Percentiles rank a stretch among this genome's conserved stretches.
Evolutionary conservation across 2,113 vertebrate genomes (phyloP).

Genomic region (Vidua macroura): DNA sequence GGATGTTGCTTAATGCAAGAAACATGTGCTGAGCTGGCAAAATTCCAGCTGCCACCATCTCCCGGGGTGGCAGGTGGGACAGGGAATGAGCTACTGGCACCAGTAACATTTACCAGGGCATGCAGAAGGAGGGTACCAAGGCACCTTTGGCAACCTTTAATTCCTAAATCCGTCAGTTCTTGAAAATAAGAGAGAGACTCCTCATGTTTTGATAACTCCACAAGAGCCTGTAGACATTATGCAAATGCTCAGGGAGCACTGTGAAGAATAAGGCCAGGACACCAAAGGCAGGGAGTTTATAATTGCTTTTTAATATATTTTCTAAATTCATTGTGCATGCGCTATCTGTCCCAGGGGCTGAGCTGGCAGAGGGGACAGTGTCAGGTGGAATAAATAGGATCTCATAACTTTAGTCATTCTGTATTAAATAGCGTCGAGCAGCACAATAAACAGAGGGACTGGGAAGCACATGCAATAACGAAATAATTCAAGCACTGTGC

Average conservation of each 20-base stretch:
- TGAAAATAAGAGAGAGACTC: slow-evolving; percentile 62
- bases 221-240: slow-evolving; percentile 67
- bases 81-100: background rate
- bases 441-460: slow-evolving; percentile 30
- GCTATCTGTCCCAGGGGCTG: slow-evolving; percentile 37
- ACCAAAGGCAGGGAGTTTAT: slow-evolving; percentile 67
- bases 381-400: slow-evolving; percentile 58
- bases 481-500: slow-evolving; percentile 34
- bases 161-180: slow-evolving; percentile 37
- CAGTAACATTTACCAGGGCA: background rate
- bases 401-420: slow-evolving; percentile 58
- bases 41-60: slow-evolving; percentile 11
- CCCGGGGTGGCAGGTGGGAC: background rate
- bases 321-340: slow-evolving; percentile 69
- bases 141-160: slow-evolving; percentile 54
- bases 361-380: slow-evolving; percentile 50
- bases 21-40: background rate
- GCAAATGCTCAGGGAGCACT: slow-evolving; percentile 63
- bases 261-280: slow-evolving; percentile 58
- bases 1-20: slow-evolving; percentile 13
- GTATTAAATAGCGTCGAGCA: slow-evolving; percentile 42
- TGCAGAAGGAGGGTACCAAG: background rate
- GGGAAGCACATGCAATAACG: slow-evolving; percentile 40
- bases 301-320: slow-evolving; percentile 77
- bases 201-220: slow-evolving; percentile 62